Conservation (phyloP, 2,888 invertebrate species). For the Luperina testacea region DNA sequence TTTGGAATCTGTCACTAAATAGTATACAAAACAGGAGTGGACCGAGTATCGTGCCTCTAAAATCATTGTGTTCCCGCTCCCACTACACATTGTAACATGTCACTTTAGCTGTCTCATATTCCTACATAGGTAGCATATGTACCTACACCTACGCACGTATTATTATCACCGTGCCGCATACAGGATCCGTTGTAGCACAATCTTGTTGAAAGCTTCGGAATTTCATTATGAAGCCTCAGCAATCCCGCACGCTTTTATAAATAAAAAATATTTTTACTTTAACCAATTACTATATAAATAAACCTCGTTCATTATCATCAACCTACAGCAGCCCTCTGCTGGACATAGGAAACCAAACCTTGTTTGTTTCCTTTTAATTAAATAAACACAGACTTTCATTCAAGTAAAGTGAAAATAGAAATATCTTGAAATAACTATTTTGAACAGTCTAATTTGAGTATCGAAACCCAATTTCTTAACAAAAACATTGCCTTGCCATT, state of each 20-base stretch:
- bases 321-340: no score
- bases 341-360: no score
- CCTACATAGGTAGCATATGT: background rate
- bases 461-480: conserved; percentile 18
- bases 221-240: conserved; percentile 8
- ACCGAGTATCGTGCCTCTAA: background rate
- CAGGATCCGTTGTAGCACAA: conserved; percentile 14
- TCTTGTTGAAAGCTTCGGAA: conserved; percentile 23
- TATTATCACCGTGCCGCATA: background rate
- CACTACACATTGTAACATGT: background rate
- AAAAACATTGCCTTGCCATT: conserved; percentile 4
- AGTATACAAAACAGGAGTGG: background rate
- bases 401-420: background rate
- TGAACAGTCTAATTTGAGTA: conserved; percentile 1
- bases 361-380: background rate
- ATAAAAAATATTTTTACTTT: background rate
- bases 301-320: background rate
- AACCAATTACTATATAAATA: background rate
- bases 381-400: background rate
- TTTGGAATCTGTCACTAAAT: background rate
- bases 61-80: background rate
- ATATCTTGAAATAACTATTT: conserved; percentile 14
- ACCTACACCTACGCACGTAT: background rate
- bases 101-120: conserved; percentile 5
- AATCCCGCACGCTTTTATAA: background rate